Base-by-base conservation (phyloP, 2,888 invertebrate genomes). In the Eutolmus rufibarbis region DNA sequence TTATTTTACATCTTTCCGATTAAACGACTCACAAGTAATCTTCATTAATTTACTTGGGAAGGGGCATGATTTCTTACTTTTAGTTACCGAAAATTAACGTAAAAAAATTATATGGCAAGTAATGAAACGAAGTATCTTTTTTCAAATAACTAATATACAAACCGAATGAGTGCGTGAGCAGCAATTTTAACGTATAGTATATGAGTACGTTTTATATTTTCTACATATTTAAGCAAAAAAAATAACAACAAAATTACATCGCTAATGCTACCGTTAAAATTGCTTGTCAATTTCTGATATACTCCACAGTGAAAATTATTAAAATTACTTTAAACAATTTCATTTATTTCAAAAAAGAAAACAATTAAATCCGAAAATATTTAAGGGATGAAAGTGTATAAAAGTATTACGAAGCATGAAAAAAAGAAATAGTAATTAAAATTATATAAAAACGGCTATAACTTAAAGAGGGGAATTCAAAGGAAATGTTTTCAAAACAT, bases 401-500 rank as follows among this genome's bases (percentile, higher is more conserved):
- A 51, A 76, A 76, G 5, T 81, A 56, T 81, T 51, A 81, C 81
- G 56, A 56, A 81, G 56, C 56, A 56, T 46, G 46, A 51, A 51
- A 46, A 81, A 46, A 14, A 34, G 4, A 40, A 40, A 37, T 40
- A 37, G 23, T 51, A 81, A 51, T 46, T 40, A 81, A 81, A 82
- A 81, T 51, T 82, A 82, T 51, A 79, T n/a, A 57, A 84, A 84
- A 57, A 37, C 34, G 23, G 34, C 23, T 84, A 14, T 23, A 84
- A 66, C 23, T 57, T 66, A 37, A 46, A 28, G 28, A 74, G 7
- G 31, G 34, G 66, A 46, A 46, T 46, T 82, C 87, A 86, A 87
- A 81, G 37, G 56, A 79, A 78, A 40, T 40, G 37, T 46, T 87
- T n/a, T 37, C 40, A 87, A 76, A 86, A 88, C 76, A 5, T 31